Evolutionary conservation across 2,888 invertebrate genomes (phyloP).

Genomic region (Anarsia innoxiella): DNA sequence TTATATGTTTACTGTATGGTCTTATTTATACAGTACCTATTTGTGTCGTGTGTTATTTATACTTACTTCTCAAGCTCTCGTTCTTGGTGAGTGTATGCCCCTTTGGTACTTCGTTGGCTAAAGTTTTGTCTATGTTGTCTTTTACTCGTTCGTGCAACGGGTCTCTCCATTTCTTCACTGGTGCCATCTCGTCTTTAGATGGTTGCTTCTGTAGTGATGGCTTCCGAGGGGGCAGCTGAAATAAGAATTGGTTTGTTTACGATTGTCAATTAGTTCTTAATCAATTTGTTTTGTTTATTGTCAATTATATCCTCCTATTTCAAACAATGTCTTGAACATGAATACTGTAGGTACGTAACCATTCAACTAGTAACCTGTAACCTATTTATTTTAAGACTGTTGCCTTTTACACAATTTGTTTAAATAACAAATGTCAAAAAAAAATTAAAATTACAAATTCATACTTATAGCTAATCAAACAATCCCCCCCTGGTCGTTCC

Average conservation of each 20-base stretch:
- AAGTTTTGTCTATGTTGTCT: conserved; percentile 69
- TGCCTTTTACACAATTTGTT: no score
- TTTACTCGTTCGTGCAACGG: conserved; percentile 68
- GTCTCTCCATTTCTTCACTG: conserved; percentile 69
- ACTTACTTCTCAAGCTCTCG: conserved; percentile 71
- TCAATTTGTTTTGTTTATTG: not conserved
- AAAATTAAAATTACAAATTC: no score
- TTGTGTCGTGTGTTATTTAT: no score
- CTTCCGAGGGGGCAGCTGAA: conserved; percentile 62
- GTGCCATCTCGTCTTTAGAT: conserved; percentile 58
- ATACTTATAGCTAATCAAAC: no score
- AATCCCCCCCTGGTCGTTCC: no score
- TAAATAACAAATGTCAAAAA: no score
- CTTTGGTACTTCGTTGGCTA: conserved; percentile 65
- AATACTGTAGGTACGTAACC: no score
- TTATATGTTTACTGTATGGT: no score
- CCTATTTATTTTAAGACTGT: no score
- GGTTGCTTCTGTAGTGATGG: conserved; percentile 62
- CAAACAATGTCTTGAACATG: no score
- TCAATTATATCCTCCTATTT: not conserved
- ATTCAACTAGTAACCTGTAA: no score
- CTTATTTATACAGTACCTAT: no score
- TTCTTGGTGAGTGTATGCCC: conserved; percentile 71
- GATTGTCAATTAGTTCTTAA: not conserved
- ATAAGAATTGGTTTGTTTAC: conserved; percentile 1